phyloP scores from a whole-genome alignment of 2,113 vertebrate species.

The Pogonocichla stellata region DNA sequence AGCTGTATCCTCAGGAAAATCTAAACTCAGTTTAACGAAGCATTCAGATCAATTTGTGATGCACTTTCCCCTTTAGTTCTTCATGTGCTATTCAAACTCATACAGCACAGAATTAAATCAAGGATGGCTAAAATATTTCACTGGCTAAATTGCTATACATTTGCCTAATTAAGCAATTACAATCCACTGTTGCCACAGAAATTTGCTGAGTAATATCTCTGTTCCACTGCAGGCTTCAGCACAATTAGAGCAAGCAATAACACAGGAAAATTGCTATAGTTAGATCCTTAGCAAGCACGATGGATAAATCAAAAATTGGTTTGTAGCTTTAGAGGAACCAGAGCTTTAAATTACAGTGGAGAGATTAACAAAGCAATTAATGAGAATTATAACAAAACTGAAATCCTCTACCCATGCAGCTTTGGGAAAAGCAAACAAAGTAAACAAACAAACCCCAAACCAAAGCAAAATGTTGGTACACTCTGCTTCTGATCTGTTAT shows the following conservation, averaged over 20 bases:
- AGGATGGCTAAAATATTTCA: neutral
- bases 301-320: neutral
- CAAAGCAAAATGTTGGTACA: neutral
- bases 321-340: neutral
- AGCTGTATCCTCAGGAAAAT: neutral
- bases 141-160: neutral
- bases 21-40: neutral
- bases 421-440: neutral
- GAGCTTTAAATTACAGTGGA: neutral
- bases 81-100: neutral
- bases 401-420: neutral
- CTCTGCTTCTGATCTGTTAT: neutral
- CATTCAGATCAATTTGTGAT: neutral
- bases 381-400: neutral
- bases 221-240: neutral
- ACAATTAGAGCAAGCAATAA: neutral
- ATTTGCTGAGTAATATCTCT: slow-evolving; percentile 28
- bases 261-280: neutral
- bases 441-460: neutral
- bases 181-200: slow-evolving; percentile 1
- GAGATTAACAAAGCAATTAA: neutral
- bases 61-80: neutral
- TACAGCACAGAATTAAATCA: neutral
- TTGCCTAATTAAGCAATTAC: slow-evolving; percentile 49
- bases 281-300: neutral